phyloP scores from a whole-genome alignment of 2,888 invertebrate species.

The Nomada ferruginata region DNA sequence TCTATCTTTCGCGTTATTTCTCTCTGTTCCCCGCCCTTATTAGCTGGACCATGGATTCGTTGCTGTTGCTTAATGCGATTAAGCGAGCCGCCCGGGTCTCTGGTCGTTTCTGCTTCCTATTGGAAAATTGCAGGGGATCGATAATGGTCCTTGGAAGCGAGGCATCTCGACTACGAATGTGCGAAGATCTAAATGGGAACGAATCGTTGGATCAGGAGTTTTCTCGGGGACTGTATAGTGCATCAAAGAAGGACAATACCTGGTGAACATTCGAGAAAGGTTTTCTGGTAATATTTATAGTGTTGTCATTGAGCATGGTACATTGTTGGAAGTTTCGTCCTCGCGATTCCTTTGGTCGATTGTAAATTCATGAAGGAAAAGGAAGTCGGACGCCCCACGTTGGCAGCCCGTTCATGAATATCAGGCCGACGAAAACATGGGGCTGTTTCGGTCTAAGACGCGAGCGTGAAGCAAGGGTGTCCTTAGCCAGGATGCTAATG shows the following conservation, averaged over 20 bases:
- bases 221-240: no score
- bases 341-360: slow-evolving; percentile 59
- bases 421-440: slow-evolving; percentile 73
- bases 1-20: slow-evolving; percentile 33
- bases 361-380: slow-evolving; percentile 77
- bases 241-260: no score
- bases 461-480: slow-evolving; percentile 55
- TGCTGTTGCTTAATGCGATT: slow-evolving; percentile 77
- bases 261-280: no score
- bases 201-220: no score
- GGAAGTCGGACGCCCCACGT: slow-evolving; percentile 52
- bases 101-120: neutral
- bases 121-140: neutral
- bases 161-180: neutral
- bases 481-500: slow-evolving; percentile 69
- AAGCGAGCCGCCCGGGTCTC: slow-evolving; percentile 14
- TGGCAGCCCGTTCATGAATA: slow-evolving; percentile 76
- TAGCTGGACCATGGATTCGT: slow-evolving; percentile 63
- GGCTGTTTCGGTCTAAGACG: slow-evolving; percentile 74
- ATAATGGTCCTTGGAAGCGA: no score
- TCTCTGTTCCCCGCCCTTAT: slow-evolving; percentile 39
- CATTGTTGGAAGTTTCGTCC: neutral
- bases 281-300: neutral
- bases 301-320: neutral
- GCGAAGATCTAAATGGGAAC: neutral